These are phyloP conservation scores for Anthoscopus minutus DNA, from an alignment of 2,113 vertebrate genomes.

Conservation along the genomic window DNA sequence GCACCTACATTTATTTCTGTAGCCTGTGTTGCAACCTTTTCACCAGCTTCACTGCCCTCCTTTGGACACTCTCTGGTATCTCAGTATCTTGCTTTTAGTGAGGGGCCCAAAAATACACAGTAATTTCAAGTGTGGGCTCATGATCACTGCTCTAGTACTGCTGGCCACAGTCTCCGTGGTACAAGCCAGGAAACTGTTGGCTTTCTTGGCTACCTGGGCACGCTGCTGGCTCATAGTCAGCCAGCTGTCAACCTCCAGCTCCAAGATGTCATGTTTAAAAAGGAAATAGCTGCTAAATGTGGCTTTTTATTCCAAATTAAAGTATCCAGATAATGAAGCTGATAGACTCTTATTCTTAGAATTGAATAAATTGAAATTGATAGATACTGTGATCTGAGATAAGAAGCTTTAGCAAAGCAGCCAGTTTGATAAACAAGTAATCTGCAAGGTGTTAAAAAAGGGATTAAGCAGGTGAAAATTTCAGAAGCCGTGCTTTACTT, in stretches of 20 bases:
- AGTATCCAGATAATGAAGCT: not conserved
- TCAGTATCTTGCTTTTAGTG: too few species aligned
- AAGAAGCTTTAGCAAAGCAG: slow-evolving; percentile 19
- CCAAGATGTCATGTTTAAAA: not conserved
- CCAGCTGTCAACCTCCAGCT: fast-evolving
- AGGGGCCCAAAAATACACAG: not conserved
- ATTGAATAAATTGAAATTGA: not conserved
- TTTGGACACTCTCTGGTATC: not conserved
- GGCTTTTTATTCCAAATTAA: not conserved
- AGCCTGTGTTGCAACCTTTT: not conserved
- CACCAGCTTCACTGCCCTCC: not conserved
- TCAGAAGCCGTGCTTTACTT: not conserved
- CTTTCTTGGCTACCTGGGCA: not conserved
- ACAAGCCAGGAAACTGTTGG: not conserved
- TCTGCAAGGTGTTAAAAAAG: not conserved
- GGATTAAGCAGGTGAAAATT: not conserved
- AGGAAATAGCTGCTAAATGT: not conserved
- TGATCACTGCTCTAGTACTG: too few species aligned
- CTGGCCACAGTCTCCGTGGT: not conserved
- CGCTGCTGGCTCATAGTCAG: not conserved
- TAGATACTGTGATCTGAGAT: not conserved
- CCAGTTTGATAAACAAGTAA: slow-evolving; percentile 14
- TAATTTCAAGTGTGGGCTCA: not conserved
- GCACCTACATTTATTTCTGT: not conserved
- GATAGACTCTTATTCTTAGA: not conserved